Base-by-base conservation (phyloP, 2,113 vertebrate species). In the Geococcyx californianus region DNA sequence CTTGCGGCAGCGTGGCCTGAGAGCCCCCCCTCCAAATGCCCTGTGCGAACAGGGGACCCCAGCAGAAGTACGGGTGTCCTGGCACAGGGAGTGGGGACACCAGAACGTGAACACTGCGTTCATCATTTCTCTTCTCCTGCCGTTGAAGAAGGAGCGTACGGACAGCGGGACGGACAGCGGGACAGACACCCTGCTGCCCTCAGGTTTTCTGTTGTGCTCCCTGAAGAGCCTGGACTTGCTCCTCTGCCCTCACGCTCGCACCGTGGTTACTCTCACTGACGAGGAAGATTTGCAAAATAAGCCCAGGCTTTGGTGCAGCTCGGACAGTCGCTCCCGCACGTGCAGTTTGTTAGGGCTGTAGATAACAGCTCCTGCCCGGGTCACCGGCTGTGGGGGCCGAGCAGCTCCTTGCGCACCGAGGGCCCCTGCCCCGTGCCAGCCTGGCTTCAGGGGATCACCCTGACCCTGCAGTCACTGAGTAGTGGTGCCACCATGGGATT, bases 31-130 rank as follows among this genome's bases (percentile, higher is more conserved):
- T 45, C 36, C 49, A 7, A 82, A 8, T 5, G 31, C 8, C 25
- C 34, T 1, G 25, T 16, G 47, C 2, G 20, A 42, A 13, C 8
- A 12, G 67, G 26, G 49, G 44, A 12, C 11, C 15, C 33, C 38
- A 31, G 62, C 58, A 80, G 72, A 8, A 51, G 23, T 1, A 1
- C 2, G 0, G 24, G n/a, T 7, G 38, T 17, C 68, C 6, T 2
- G 17, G 64, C 59, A 60, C 11, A 6, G 56, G 62, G 13, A 44
- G 10, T 45, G 10, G 5, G 31, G 72, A 26, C 28, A 5, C 25
- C 0, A 0, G 4, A 4, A 24, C 2, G 19, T 12, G 55, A 63
- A 28, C 33, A 9, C 9, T 1, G 2, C 8, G 24, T 29, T 76
- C 33, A 3, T 28, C 14, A 29, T 29, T 6, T 34, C 29, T 34